Percentiles rank a stretch among this genome's conserved stretches.
phyloP scores from a whole-genome alignment of 2,888 invertebrate species.

The Scaptomyza tumidula region DNA sequence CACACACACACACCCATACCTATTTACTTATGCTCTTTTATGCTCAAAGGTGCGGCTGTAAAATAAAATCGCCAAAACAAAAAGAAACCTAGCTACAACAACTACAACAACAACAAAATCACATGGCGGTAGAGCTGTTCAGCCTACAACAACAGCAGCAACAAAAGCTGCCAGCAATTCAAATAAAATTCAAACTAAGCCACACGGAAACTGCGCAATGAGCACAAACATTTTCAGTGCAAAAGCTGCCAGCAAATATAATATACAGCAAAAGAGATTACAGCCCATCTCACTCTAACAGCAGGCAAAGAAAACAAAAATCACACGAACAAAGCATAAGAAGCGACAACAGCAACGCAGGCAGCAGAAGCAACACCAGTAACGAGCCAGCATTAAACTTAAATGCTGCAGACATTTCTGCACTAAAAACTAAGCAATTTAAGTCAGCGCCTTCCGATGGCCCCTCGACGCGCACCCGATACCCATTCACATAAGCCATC shows the following conservation, averaged over 20 bases:
- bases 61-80: conserved; percentile 34
- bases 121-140: conserved; percentile 2
- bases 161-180: conserved; percentile 17
- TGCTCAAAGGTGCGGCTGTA: conserved; percentile 50
- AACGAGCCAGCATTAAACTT: conserved; percentile 69
- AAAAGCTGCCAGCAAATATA: conserved; percentile 51
- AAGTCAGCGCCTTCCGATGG: conserved; percentile 52
- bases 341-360: conserved; percentile 36
- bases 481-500: conserved; percentile 8
- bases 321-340: conserved; percentile 46
- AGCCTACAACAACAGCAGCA: conserved; percentile 20
- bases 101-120: conserved; percentile 17
- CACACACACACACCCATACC: too few species aligned
- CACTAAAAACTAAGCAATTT: conserved; percentile 77
- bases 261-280: conserved; percentile 55
- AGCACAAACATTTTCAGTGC: conserved; percentile 57
- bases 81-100: conserved; percentile 31
- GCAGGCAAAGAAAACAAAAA: conserved; percentile 26
- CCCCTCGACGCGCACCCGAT: conserved; percentile 11
- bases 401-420: conserved; percentile 77
- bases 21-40: not conserved
- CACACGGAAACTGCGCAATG: conserved; percentile 76
- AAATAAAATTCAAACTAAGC: conserved; percentile 66
- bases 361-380: conserved; percentile 46
- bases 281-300: conserved; percentile 14